Evolutionary conservation across 2,797 vertebrate species (phyloP).

Genomic region (Oreochromis mossambicus): DNA sequence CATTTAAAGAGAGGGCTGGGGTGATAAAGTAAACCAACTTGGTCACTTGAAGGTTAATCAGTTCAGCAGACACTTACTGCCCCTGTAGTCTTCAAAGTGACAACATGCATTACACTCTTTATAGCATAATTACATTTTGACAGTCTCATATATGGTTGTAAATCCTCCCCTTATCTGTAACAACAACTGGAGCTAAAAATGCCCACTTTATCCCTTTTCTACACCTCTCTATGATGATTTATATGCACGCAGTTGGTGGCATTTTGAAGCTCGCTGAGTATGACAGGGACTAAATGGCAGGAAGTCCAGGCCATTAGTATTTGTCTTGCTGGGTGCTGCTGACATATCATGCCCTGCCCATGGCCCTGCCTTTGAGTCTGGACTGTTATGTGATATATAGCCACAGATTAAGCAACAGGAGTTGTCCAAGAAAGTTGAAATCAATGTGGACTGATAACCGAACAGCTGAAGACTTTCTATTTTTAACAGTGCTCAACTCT

Average conservation of each 20-base stretch:
- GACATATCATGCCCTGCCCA: slow-evolving; percentile 16
- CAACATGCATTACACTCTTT: neutral
- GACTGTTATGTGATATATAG: neutral
- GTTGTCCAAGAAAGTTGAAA: neutral
- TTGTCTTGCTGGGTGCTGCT: slow-evolving; percentile 35
- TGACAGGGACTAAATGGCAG: slow-evolving; percentile 57
- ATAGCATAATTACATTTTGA: neutral
- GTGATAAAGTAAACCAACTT: neutral
- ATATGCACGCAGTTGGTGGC: slow-evolving; percentile 63
- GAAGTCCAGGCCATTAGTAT: slow-evolving; percentile 49
- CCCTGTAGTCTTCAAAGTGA: neutral
- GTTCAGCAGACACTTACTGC: neutral
- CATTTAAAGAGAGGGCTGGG: neutral
- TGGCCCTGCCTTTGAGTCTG: slow-evolving; percentile 18
- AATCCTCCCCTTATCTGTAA: neutral
- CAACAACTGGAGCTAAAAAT: neutral
- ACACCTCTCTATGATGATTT: slow-evolving; percentile 46
- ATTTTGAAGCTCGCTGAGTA: slow-evolving; percentile 56
- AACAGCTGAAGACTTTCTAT: neutral
- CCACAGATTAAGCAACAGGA: neutral
- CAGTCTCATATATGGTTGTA: neutral
- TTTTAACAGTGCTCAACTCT: neutral
- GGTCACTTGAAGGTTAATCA: neutral
- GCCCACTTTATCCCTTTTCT: neutral
- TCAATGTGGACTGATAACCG: neutral